Percentiles rank a stretch among this genome's conserved stretches.
Conservation (phyloP, 1,140 invertebrate species). For the Bombyx mori region ASM3026992v2 NC_085111.1:14401501-14402000, state of each 20-base stretch:
- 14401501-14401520: too few relatives aligned
- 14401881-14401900: conserved; percentile 1
- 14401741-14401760: neutral
- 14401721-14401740: neutral
- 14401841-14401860: conserved; percentile 10
- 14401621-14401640: conserved; percentile 5
- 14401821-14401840: neutral
- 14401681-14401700: neutral
- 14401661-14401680: conserved; percentile 4
- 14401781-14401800: neutral
- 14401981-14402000: conserved; percentile 21
- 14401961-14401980: conserved; percentile 10
- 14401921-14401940: conserved; percentile 14
- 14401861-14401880: conserved; percentile 7
- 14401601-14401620: conserved; percentile 1
- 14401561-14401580: conserved; percentile 4
- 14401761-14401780: neutral
- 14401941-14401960: conserved; percentile 19
- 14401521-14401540: conserved; percentile 28
- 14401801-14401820: neutral
- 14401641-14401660: conserved; percentile 5
- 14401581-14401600: neutral
- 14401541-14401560: conserved; percentile 5
- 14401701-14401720: conserved; percentile 1
- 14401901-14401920: conserved; percentile 4